A percentile compares a stretch with the other conserved stretches of the same genome.
These are phyloP conservation scores for Polymixis lichenea DNA, from an alignment of 2,888 invertebrate species.

Conservation along the genomic window DNA sequence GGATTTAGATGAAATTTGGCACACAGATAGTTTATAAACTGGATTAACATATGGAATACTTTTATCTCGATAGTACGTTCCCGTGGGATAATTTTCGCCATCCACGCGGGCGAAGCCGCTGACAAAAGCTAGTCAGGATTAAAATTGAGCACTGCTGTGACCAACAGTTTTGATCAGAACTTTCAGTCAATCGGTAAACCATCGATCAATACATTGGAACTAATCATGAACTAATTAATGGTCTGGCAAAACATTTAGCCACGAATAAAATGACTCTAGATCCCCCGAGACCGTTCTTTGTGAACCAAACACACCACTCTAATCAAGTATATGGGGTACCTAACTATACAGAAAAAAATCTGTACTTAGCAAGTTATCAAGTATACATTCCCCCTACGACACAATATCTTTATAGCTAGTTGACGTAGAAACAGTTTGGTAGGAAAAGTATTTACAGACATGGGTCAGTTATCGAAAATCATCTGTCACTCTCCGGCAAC, in stretches of 20 bases:
- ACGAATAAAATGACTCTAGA: slow-evolving; percentile 21
- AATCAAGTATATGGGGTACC: slow-evolving; percentile 18
- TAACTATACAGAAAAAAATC: background rate
- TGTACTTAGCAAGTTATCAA: too few relatives aligned
- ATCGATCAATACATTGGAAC: slow-evolving; percentile 18
- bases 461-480: slow-evolving; percentile 52
- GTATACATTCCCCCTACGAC: background rate
- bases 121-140: background rate
- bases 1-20: too few relatives aligned
- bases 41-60: too few relatives aligned
- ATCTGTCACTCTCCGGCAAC: slow-evolving; percentile 50
- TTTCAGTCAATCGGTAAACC: background rate
- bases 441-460: slow-evolving; percentile 38
- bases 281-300: slow-evolving; percentile 33
- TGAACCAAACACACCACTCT: slow-evolving; percentile 30
- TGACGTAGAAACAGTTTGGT: slow-evolving; percentile 21
- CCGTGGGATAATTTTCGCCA: too few relatives aligned
- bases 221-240: slow-evolving; percentile 28
- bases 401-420: slow-evolving; percentile 18
- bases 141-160: background rate
- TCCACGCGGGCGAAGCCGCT: too few relatives aligned
- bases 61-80: too few relatives aligned
- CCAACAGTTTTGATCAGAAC: background rate
- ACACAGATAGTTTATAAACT: too few relatives aligned
- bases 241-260: slow-evolving; percentile 13